Evolutionary conservation across 2,113 vertebrate species (phyloP).

Genomic region (Antechinus flavipes): DNA sequence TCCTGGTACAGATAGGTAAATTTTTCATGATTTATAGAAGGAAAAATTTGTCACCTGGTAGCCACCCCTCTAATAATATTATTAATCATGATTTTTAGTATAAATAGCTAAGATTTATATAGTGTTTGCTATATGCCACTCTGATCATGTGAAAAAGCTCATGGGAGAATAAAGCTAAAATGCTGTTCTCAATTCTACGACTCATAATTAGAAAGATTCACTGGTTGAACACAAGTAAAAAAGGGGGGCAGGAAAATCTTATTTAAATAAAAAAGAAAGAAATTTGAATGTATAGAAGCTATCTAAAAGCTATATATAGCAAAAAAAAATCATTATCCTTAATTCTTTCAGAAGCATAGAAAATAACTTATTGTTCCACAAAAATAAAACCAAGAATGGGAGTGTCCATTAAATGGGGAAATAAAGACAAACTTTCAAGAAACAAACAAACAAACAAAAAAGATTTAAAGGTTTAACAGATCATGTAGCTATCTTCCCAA

Average conservation of each 20-base stretch:
- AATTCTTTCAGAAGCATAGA: conserved; percentile 47
- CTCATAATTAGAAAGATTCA: conserved; percentile 9
- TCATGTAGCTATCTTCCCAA: background rate
- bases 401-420: conserved; percentile 1
- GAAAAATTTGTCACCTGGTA: background rate
- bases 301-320: background rate
- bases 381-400: conserved; percentile 24
- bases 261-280: background rate
- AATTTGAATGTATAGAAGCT: background rate
- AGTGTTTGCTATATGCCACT: background rate
- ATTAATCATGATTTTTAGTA: background rate
- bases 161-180: conserved; percentile 24
- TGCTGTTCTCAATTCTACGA: background rate
- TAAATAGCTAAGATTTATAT: background rate
- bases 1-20: background rate
- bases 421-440: conserved; percentile 23
- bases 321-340: background rate
- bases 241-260: background rate
- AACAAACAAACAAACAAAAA: background rate
- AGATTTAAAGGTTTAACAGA: conserved; percentile 1
- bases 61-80: background rate
- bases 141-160: background rate
- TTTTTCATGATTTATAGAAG: background rate
- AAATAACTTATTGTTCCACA: background rate
- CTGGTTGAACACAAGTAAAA: conserved; percentile 2